Percentiles rank a stretch among this genome's conserved stretches.
Conservation (phyloP, 1,140 invertebrate genomes). For the Andricus grossulariae region DNA sequence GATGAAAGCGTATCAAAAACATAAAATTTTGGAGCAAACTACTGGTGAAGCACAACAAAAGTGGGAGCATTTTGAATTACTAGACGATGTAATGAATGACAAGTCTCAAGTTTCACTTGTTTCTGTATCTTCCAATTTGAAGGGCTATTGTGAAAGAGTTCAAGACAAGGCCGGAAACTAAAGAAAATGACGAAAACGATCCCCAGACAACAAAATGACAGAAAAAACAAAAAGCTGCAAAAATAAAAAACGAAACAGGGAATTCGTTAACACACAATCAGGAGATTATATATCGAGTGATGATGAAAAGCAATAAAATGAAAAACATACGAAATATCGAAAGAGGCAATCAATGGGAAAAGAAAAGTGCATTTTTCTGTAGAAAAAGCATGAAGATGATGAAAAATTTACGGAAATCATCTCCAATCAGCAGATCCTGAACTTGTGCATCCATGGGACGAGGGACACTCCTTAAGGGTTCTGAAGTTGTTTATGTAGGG, state of each 20-base stretch:
- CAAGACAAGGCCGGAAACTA: neutral
- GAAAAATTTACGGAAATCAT: neutral
- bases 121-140: neutral
- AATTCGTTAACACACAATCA: neutral
- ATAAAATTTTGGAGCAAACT: neutral
- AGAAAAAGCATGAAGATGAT: neutral
- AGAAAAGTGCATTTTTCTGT: neutral
- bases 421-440: too few species aligned
- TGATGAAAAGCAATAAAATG: neutral
- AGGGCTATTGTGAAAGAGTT: neutral
- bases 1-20: neutral
- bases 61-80: neutral
- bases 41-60: neutral
- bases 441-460: too few species aligned
- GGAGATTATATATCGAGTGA: neutral
- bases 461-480: too few species aligned
- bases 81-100: neutral
- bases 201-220: too few species aligned
- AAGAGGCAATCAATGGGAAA: neutral
- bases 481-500: too few species aligned
- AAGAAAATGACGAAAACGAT: too few species aligned
- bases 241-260: neutral
- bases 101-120: neutral
- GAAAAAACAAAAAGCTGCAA: neutral
- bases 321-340: neutral